phyloP scores from a whole-genome alignment of 1,140 invertebrate genomes.

The Drosophila lini region DNA sequence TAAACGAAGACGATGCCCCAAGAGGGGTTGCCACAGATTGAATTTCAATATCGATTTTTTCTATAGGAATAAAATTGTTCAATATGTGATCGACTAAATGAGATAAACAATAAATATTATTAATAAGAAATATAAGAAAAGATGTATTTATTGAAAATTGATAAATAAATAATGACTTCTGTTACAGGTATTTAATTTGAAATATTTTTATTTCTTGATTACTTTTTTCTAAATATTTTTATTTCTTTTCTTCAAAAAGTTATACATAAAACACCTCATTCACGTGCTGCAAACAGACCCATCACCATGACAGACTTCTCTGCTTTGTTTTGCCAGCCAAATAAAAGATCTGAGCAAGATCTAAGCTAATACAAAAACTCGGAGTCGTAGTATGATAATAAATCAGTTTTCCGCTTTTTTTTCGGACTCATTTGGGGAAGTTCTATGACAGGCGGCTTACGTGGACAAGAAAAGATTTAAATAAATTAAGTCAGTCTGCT shows the following conservation, averaged over 20 bases:
- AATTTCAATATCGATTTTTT: not conserved
- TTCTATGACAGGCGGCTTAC: constrained; percentile 24
- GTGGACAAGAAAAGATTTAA: constrained; percentile 39
- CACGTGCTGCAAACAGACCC: constrained; percentile 25
- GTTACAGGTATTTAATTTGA: not conserved
- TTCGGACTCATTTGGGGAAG: constrained; percentile 20
- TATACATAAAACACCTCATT: constrained; percentile 4
- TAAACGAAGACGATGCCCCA: not conserved
- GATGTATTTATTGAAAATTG: no score
- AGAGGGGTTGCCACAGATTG: not conserved
- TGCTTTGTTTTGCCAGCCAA: constrained; percentile 12
- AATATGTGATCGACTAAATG: no score
- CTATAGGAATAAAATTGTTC: not conserved
- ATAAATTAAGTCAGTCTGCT: constrained; percentile 22
- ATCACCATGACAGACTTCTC: constrained; percentile 15
- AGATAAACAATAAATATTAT: not conserved
- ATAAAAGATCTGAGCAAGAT: constrained; percentile 20
- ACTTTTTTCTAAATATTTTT: no score
- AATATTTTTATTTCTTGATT: not conserved
- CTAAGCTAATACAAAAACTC: constrained; percentile 11
- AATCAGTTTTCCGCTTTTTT: constrained; percentile 33
- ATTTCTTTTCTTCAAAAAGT: not conserved
- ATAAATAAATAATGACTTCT: not conserved
- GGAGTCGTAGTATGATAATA: constrained; percentile 24
- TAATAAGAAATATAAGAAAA: not conserved